Evolutionary conservation across 2,888 invertebrate species (phyloP).

Genomic region (Hydriomena furcata): DNA sequence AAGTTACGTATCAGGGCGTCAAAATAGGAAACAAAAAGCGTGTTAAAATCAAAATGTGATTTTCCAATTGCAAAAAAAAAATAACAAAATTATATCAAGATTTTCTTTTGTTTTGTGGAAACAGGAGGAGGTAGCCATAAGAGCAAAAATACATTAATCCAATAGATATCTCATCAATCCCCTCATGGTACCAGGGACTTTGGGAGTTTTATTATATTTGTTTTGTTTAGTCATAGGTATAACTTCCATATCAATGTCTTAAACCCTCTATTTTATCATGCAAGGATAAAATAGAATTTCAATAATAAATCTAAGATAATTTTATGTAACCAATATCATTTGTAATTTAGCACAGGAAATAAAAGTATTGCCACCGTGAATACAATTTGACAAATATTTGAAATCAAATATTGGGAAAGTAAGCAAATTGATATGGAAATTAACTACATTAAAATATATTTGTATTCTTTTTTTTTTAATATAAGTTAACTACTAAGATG

Average conservation of each 20-base stretch:
- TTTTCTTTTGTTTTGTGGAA: constrained; percentile 62
- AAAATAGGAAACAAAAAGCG: constrained; percentile 61
- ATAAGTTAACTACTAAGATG: neutral
- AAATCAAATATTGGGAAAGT: too few relatives aligned
- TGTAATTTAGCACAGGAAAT: too few relatives aligned
- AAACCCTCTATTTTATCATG: too few relatives aligned
- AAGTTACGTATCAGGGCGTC: constrained; percentile 71
- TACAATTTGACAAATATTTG: too few relatives aligned
- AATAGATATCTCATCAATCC: constrained; percentile 56
- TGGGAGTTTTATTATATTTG: constrained; percentile 38
- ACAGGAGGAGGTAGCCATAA: constrained; percentile 79
- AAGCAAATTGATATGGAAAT: constrained; percentile 56
- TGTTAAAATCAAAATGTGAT: constrained; percentile 43
- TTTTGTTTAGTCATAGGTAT: constrained; percentile 48
- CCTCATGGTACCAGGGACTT: constrained; percentile 68
- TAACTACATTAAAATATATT: constrained; percentile 50
- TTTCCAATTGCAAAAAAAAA: constrained; percentile 39
- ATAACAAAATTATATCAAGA: constrained; percentile 51
- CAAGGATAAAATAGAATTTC: too few relatives aligned
- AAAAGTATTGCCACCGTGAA: too few relatives aligned
- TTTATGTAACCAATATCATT: too few relatives aligned
- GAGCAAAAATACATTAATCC: constrained; percentile 50
- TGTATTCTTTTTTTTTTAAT: neutral
- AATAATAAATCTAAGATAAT: too few relatives aligned
- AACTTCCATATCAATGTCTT: constrained; percentile 57